Evolutionary conservation across 2,888 invertebrate genomes (phyloP).

Genomic region (Macaria liturata): DNA sequence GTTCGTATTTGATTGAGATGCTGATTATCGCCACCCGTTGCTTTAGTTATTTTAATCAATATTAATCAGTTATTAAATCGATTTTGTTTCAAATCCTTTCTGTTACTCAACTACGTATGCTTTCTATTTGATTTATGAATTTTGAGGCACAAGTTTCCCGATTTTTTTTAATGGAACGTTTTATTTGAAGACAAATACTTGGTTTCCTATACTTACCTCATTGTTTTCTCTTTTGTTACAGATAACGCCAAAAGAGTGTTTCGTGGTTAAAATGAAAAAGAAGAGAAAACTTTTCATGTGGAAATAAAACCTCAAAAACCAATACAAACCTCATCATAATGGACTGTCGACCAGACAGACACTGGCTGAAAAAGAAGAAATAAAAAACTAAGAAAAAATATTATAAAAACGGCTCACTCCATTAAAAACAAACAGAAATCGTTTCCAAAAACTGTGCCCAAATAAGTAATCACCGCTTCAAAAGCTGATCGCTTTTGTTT

Average conservation of each 20-base stretch:
- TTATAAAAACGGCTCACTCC: slow-evolving; percentile 32
- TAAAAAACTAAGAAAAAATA: slow-evolving; percentile 35
- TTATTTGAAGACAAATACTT: too few species aligned
- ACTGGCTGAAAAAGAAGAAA: slow-evolving; percentile 52
- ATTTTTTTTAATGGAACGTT: too few species aligned
- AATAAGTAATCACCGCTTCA: slow-evolving; percentile 73
- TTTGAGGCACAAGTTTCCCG: too few species aligned
- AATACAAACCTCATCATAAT: slow-evolving; percentile 32
- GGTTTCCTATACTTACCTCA: too few species aligned
- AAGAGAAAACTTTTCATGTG: slow-evolving; percentile 66
- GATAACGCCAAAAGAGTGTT: slow-evolving; percentile 39
- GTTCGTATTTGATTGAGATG: too few species aligned
- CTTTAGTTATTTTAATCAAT: too few species aligned
- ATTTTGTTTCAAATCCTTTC: too few species aligned
- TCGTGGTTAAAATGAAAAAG: slow-evolving; percentile 70
- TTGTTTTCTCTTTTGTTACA: slow-evolving; percentile 51
- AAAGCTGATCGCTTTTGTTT: slow-evolving; percentile 69
- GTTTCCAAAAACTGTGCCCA: slow-evolving; percentile 64
- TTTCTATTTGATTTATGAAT: too few species aligned
- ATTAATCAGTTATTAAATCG: too few species aligned
- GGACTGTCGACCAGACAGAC: slow-evolving; percentile 60
- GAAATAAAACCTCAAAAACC: slow-evolving; percentile 27
- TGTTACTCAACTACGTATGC: too few species aligned
- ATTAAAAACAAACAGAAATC: slow-evolving; percentile 45
- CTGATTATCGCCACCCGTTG: too few species aligned